Evolutionary conservation across 2,797 vertebrate species (phyloP).

Genomic region (Falco columbarius): DNA sequence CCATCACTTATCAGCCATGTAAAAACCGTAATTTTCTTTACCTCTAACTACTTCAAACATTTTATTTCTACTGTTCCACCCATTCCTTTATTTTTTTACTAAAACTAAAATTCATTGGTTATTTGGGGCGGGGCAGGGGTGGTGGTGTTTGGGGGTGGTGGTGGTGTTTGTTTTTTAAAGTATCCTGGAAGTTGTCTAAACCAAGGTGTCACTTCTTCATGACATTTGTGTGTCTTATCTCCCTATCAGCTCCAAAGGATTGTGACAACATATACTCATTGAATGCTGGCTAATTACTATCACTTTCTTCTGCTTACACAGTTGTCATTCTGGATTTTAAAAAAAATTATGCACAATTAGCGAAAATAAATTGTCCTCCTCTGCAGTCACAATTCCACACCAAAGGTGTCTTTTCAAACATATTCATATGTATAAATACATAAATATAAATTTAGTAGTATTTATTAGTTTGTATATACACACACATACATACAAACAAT

Average conservation of each 20-base stretch:
- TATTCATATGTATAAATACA: background rate
- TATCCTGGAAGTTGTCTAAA: background rate
- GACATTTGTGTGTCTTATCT: background rate
- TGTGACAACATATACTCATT: background rate
- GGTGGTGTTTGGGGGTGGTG: no score
- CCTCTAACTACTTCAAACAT: background rate
- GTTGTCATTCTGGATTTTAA: background rate
- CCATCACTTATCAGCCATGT: background rate
- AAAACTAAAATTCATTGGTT: background rate
- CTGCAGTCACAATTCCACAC: background rate
- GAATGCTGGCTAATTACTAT: background rate
- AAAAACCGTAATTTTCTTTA: background rate
- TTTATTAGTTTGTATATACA: background rate
- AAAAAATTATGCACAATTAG: background rate
- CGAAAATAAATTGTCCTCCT: background rate
- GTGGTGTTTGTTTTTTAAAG: background rate
- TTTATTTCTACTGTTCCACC: background rate
- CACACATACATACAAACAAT: background rate
- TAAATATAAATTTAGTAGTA: background rate
- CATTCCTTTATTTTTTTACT: background rate
- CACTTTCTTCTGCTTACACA: background rate
- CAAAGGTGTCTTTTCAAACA: background rate
- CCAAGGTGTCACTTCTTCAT: background rate
- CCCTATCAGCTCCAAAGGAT: background rate
- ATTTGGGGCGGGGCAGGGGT: no score